phyloP scores from a whole-genome alignment of 2,113 vertebrate genomes.

The Odobenus rosmarus region DNA sequence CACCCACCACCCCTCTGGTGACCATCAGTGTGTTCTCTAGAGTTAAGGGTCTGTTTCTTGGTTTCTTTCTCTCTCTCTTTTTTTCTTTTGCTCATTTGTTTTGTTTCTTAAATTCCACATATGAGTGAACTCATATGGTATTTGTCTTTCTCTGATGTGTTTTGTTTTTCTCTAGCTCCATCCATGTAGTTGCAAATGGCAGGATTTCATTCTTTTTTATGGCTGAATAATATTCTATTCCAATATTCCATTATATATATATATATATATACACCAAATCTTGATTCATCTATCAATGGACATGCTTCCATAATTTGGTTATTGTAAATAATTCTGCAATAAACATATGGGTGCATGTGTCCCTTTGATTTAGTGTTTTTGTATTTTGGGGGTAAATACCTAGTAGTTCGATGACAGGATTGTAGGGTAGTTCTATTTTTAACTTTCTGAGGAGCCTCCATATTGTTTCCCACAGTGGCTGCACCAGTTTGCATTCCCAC shows the following conservation, averaged over 20 bases:
- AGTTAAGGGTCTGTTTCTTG: not conserved
- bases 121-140: not conserved
- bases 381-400: not conserved
- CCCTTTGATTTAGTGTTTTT: not conserved
- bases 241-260: not conserved
- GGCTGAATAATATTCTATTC: not conserved
- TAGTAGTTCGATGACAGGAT: not conserved
- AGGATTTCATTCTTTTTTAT: not conserved
- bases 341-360: not conserved
- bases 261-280: not conserved
- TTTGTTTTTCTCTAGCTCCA: not conserved
- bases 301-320: not conserved
- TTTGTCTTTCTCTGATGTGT: not conserved
- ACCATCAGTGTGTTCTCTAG: not conserved
- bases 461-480: not conserved
- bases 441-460: not conserved
- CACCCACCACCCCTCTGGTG: not conserved
- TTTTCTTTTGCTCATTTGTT: not conserved
- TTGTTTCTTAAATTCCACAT: not conserved
- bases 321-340: not conserved
- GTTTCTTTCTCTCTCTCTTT: not conserved
- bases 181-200: not conserved
- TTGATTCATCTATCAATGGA: not conserved
- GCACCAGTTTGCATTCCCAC: not conserved
- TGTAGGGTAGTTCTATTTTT: not conserved